These are phyloP conservation scores for Asarcornis scutulata DNA, from an alignment of 2,113 vertebrate species.

Conservation along the genomic window DNA sequence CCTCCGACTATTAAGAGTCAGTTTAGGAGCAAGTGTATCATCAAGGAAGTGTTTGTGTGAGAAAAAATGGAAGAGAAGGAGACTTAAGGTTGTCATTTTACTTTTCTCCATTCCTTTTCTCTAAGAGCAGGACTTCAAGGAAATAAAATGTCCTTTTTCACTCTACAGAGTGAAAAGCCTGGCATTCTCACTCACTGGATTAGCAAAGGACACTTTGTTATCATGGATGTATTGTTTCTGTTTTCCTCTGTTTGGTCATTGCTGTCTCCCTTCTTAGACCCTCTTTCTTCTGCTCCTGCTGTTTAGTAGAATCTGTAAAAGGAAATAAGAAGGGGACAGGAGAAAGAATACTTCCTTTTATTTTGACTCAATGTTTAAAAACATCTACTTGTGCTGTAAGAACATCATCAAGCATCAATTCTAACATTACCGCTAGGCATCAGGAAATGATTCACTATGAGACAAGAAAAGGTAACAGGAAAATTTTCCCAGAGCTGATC, in stretches of 20 bases:
- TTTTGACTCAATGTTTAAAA: background rate
- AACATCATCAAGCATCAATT: background rate
- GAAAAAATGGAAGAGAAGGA: background rate
- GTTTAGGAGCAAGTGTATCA: background rate
- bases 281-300: background rate
- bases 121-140: background rate
- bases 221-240: background rate
- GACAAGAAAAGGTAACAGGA: background rate
- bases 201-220: background rate
- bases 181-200: background rate
- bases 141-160: background rate
- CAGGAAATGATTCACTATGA: background rate
- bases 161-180: background rate
- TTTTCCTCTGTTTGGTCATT: background rate
- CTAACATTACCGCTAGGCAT: background rate
- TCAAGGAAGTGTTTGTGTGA: background rate
- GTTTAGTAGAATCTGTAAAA: background rate
- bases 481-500: background rate
- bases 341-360: background rate
- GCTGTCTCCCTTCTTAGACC: background rate
- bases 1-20: background rate
- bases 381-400: background rate
- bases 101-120: background rate
- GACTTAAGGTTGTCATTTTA: background rate
- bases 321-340: background rate